These are phyloP conservation scores for Ennomos fuscantarius DNA, from an alignment of 2,888 invertebrate genomes.

Conservation along the genomic window DNA sequence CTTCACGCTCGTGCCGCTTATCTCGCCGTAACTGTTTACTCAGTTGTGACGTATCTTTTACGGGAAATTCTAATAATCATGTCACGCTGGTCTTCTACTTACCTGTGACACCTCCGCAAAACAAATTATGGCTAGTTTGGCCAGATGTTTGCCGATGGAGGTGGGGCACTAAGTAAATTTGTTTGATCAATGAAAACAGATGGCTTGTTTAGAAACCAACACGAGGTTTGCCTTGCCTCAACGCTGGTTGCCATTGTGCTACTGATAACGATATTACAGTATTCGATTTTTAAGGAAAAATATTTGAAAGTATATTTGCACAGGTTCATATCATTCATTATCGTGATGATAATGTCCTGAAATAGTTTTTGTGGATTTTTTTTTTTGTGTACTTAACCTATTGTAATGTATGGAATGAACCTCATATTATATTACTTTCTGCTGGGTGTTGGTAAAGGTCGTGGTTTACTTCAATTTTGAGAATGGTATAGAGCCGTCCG, in stretches of 20 bases:
- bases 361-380: no score
- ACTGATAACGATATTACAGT: slow-evolving; percentile 10
- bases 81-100: slow-evolving; percentile 38
- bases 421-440: no score
- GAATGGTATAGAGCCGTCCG: no score
- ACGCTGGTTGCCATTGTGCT: background rate
- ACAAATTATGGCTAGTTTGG: slow-evolving; percentile 22
- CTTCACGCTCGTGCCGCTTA: slow-evolving; percentile 58
- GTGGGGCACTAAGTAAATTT: slow-evolving; percentile 17
- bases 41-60: slow-evolving; percentile 57
- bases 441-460: no score
- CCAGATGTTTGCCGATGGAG: slow-evolving; percentile 26
- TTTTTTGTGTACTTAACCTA: no score
- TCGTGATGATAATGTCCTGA: no score
- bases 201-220: slow-evolving; percentile 12
- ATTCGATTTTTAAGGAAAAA: background rate
- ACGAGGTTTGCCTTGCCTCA: slow-evolving; percentile 15
- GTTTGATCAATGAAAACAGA: slow-evolving; percentile 21
- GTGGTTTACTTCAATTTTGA: no score
- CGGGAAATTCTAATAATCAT: slow-evolving; percentile 51
- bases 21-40: slow-evolving; percentile 68
- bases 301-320: no score
- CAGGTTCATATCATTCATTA: no score
- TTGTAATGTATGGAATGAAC: no score
- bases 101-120: slow-evolving; percentile 28